phyloP scores from a whole-genome alignment of 2,888 invertebrate species.

The Drosophila austrosaltans region DNA sequence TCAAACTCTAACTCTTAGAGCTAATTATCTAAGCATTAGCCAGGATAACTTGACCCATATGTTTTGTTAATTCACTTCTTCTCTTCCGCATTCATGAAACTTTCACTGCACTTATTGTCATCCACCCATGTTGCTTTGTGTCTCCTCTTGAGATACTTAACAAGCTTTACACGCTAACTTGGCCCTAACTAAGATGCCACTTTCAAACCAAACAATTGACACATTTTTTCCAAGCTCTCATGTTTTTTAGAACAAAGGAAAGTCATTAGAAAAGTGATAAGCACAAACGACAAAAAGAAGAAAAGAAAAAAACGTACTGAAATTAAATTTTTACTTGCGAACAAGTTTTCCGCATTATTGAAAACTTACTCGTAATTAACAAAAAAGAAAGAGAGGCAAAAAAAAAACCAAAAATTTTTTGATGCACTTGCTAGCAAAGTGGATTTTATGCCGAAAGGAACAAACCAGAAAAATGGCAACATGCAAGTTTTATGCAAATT shows the following conservation, averaged over 20 bases:
- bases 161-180: constrained; percentile 64
- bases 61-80: background rate
- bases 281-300: constrained; percentile 35
- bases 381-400: constrained; percentile 26
- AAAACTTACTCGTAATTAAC: constrained; percentile 74
- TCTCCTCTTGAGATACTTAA: constrained; percentile 34
- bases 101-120: constrained; percentile 42
- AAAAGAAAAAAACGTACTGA: background rate
- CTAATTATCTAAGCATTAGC: background rate
- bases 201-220: constrained; percentile 62
- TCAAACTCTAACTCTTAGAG: background rate
- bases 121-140: constrained; percentile 34
- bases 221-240: constrained; percentile 47
- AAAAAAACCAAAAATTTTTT: constrained; percentile 30
- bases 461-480: constrained; percentile 34
- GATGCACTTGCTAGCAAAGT: constrained; percentile 53
- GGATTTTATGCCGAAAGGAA: constrained; percentile 64
- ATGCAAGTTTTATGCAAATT: constrained; percentile 72
- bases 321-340: constrained; percentile 23
- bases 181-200: constrained; percentile 50
- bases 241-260: constrained; percentile 50
- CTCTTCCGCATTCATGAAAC: constrained; percentile 22
- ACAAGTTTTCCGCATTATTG: constrained; percentile 71
- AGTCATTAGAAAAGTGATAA: constrained; percentile 67
- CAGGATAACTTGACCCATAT: background rate